These are phyloP conservation scores for Oreochromis aureus DNA, from an alignment of 2,113 vertebrate species.

Conservation along the genomic window DNA sequence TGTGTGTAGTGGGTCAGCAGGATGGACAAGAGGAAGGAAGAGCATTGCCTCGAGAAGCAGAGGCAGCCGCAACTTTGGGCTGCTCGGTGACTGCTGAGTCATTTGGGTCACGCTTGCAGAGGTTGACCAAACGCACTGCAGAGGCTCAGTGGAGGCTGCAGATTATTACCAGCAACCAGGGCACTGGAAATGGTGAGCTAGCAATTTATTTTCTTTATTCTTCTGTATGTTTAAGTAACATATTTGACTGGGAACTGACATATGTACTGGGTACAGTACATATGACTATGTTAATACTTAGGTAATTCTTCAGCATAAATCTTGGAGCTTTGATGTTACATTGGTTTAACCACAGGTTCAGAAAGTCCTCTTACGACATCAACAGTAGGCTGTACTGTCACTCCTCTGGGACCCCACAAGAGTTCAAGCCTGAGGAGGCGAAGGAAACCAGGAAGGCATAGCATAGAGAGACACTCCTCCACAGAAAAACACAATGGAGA, in stretches of 20 bases:
- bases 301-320: neutral
- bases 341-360: constrained; percentile 11
- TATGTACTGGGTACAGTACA: neutral
- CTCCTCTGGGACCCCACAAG: constrained; percentile 42
- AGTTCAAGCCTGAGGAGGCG: constrained; percentile 72
- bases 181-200: constrained; percentile 67
- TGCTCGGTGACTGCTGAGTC: constrained; percentile 75
- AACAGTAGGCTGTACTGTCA: neutral
- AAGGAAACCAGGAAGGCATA: constrained; percentile 66
- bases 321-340: neutral
- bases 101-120: constrained; percentile 75
- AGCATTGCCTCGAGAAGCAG: constrained; percentile 52
- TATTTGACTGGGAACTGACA: neutral
- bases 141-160: constrained; percentile 95
- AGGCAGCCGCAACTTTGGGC: constrained; percentile 72
- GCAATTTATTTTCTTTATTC: neutral
- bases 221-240: neutral
- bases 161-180: constrained; percentile 84
- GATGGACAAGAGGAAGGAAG: constrained; percentile 64
- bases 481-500: constrained; percentile 81
- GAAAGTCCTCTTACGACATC: constrained; percentile 30
- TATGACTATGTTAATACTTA: neutral
- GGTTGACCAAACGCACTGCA: constrained; percentile 86
- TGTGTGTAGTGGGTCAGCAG: constrained; percentile 74
- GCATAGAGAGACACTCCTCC: constrained; percentile 62